Evolutionary conservation across 2,797 vertebrate species (phyloP), one percentile per base, ranked within the genome.

Genomic region (Odontamblyopus rebecca): DNA sequence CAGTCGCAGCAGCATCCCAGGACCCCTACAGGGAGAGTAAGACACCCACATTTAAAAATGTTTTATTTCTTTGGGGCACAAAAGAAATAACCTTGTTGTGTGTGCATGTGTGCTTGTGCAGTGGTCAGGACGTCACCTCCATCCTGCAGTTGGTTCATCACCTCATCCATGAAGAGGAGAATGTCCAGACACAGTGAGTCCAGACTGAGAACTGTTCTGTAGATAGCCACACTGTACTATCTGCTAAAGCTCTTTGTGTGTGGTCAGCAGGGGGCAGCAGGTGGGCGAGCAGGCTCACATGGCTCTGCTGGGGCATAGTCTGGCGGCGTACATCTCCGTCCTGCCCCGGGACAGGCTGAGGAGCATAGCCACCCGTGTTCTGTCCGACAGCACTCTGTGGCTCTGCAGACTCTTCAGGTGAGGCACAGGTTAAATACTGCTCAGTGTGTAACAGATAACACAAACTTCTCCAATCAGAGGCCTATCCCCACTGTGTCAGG

Each of bases 321-420:
- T 99, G 89, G 96, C 97, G 2, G 98, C 98, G 51, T 99, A 97
- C 84, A 97, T 98, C 88, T 98, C 97, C 0, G 94, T 97, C 65
- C 75, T 99, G 92, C 95, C 96, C 85, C 93, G 91, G 84, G 97
- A 97, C 54, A 89, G 95, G 15, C 91, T 98, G 77, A 89, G 96
- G 74, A 98, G 96, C 77, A 93, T 99, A 59, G 97, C 96, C 71
- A 98, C 96, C 0, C 95, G 97, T 67, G 96, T 99, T 86, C 93
- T 97, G 70, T 99, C 97, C 0, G 98, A 99, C 85, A 96, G 96
- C 51, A 98, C 96, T 0, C 91, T 99, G 53, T 99, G 98, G 98
- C 95, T 99, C 18, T 98, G 97, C 93, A 93, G 96, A 78, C 95
- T 99, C 66, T 99, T 99, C 95, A 96, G 96, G 97, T 63, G 9